Base-by-base conservation (phyloP, 2,113 vertebrate species). In the Eonycteris spelaea region DNA sequence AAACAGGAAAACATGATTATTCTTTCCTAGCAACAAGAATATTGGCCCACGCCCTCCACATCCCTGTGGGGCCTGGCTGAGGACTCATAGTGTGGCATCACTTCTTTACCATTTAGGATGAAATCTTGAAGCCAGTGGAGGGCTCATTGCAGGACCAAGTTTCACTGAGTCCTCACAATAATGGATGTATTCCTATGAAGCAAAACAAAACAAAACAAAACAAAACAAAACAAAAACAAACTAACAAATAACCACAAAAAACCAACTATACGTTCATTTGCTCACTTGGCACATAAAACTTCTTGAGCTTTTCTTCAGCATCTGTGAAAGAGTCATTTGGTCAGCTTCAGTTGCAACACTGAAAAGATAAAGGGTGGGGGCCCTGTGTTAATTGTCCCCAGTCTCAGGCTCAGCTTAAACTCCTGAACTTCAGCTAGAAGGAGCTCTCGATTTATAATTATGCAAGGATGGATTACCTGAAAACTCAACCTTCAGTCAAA, bases 391-490 rank as follows among this genome's bases (percentile, higher is more conserved):
- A 74, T 26, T 48, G 55, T 86, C 57, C 63, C 51, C 13, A 3
- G 13, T 48, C 65, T 6, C 26, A 35, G 79, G 24, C 94, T 96
- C 96, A 98, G 98, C 95, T 97, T 91, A 98, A 97, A 97, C 91
- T 93, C 86, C 94, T 83, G 89, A 82, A 95, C 95, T 94, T 97
- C 97, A 93, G 85, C 83, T 97, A 91, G 96, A 98, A 98, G 95
- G 97, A 98, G 98, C 97, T 98, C 98, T 98, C 98, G 98, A 99
- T 99, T 99, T 99, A 99, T 98, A 98, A 98, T 98, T 97, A 98
- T 79, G 79, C 97, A 97, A 98, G 99, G 99, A 99, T 99, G 98
- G 99, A 99, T 99, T 99, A 99, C 99, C 98, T 99, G 99, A 97
- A 97, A 98, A 98, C 53, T 45, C 99, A 99, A 99, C 99, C 99